Base-by-base conservation (phyloP, 2,797 vertebrate species). In the Adelosebastes latens region DNA sequence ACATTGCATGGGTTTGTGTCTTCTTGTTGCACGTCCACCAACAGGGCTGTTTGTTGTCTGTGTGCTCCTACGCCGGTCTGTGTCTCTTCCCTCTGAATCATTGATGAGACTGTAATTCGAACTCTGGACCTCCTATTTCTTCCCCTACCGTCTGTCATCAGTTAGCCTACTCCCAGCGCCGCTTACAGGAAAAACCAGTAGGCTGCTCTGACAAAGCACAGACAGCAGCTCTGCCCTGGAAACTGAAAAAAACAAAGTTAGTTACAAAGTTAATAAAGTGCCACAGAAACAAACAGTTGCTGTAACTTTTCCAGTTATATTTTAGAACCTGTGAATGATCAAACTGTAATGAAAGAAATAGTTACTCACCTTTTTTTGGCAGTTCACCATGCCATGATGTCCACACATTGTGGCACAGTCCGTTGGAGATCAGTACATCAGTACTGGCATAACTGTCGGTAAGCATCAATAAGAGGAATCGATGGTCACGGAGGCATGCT, bases 51-150 rank as follows among this genome's bases (percentile, higher is more conserved):
- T 86, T 77, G 88, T 88, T 83, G 84, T 90, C 73, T 76, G 71
- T 63, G 59, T 62, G 70, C 68, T 58, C 71, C 65, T 70, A 59
- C 24, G 27, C 53, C 25, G 1, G 70, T 62, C 79, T 71, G 70
- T 72, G 78, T 65, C 39, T 86, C 83, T 46, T 78, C 84, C 78
- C 76, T 72, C 86, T 96, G 94, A 95, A 96, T 96, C 89, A 95
- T 96, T 96, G 82, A 96, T 95, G 91, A 93, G 91, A 9, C 83
- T 93, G 95, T 94, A 95, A 96, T 82, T 87, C 32, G 90, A 95
- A 88, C 87, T 18, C 61, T 20, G 56, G 67, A 84, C 83, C 82
- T 92, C 82, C 72, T 82, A 29, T 86, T 78, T 84, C 69, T 72
- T 39, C 34, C 42, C 58, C 65, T 63, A n/a, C 78, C 77, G 72